Conservation (phyloP, 2,797 vertebrate species). For the Myripristis jacobus region DNA sequence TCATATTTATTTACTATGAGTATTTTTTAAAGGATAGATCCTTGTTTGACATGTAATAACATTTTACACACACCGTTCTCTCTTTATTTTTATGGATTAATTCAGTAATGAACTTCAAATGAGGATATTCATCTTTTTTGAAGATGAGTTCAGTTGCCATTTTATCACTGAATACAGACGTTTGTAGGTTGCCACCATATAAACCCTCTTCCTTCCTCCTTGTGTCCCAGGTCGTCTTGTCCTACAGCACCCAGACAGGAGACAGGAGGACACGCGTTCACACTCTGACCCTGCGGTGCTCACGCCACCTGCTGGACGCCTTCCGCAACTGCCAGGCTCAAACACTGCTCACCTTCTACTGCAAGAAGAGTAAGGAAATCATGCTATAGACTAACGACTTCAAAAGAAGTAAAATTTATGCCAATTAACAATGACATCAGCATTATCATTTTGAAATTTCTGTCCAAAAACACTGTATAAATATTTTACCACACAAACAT, state of each 20-base stretch:
- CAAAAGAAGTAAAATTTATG: neutral
- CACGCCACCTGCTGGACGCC: conserved; percentile 78
- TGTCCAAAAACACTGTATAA: too few species aligned
- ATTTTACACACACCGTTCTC: too few species aligned
- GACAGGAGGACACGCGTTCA: conserved; percentile 80
- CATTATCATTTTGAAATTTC: too few species aligned
- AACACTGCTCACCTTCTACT: conserved; percentile 84
- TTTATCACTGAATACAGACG: too few species aligned
- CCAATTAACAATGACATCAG: neutral
- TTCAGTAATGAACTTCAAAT: too few species aligned
- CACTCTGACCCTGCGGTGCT: conserved; percentile 78
- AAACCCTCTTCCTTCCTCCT: neutral
- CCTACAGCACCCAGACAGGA: conserved; percentile 77
- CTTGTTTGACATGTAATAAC: too few species aligned
- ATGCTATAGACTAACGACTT: rapidly evolving
- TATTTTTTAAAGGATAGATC: too few species aligned
- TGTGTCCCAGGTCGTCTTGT: conserved; percentile 73
- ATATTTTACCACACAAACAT: too few species aligned
- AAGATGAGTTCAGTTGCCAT: too few species aligned
- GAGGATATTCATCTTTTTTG: too few species aligned
- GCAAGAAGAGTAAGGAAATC: conserved; percentile 81
- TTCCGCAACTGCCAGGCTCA: conserved; percentile 85
- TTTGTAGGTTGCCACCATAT: neutral
- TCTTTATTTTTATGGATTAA: too few species aligned
- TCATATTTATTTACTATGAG: too few species aligned